Base-by-base conservation (phyloP, 2,797 vertebrate genomes). In the Catamblyrhynchus diadema region DNA sequence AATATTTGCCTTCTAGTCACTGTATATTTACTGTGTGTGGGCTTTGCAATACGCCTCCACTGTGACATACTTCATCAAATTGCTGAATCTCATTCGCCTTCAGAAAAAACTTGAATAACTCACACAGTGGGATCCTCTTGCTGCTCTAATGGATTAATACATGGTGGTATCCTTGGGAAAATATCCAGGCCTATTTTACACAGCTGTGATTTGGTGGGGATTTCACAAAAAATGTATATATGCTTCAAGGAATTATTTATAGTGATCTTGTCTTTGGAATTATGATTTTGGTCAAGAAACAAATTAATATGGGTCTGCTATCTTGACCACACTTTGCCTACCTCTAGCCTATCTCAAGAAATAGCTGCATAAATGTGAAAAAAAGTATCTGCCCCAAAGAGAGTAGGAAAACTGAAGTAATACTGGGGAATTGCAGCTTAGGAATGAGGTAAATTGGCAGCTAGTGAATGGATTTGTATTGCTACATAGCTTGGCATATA, bases 1-100 rank as follows among this genome's bases (percentile, higher is more conserved):
- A 86, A 66, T 44, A 64, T 90, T 87, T 94, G 42, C 47, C 88
- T 95, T 90, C 22, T 57, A 89, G 20, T 80, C 47, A 72, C n/a
- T 82, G 60, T 30, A 33, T 72, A 71, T 71, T 65, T 87, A 50
- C 33, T 3, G 10, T 23, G 21, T 10, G 12, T 57, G 61, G 24
- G 47, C 24, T 88, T 83, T 61, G 44, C 41, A 59, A 35, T 56
- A n/a, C 22, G n/a, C 33, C 95, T 90, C 9, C 67, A 81, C 45
- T 74, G 12, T 93, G 32, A 51, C 32, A 72, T 27, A 25, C 16
- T 94, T 93, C 81, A 44, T 39, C 18, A 79, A 62, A 93, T 48
- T 18, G 59, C 18, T 64, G 53, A 77, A 82, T 90, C 86, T 86
- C 39, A 77, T 77, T 87, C 1, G 1, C 74, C 64, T 82, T 72